phyloP scores from a whole-genome alignment of 2,797 vertebrate species.

The Pseudochromis fuscus region DNA sequence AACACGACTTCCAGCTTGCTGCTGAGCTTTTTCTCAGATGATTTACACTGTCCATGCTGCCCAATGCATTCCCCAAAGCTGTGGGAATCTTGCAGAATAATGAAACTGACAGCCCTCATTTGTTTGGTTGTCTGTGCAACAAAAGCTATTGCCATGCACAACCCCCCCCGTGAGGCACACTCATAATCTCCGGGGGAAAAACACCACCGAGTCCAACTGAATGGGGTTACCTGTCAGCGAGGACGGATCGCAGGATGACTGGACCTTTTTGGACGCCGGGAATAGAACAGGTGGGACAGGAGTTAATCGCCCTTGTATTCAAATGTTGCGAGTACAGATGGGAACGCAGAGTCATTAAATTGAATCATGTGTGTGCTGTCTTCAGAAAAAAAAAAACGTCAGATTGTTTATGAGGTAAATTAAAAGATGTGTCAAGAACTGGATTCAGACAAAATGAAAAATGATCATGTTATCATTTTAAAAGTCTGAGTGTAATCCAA shows the following conservation, averaged over 20 bases:
- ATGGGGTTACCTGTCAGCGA: conserved; percentile 73
- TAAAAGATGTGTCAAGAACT: conserved; percentile 12
- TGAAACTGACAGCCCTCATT: conserved; percentile 71
- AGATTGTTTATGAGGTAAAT: conserved; percentile 22
- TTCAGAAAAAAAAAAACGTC: conserved; percentile 34
- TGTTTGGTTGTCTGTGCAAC: conserved; percentile 64
- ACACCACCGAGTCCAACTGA: conserved; percentile 56
- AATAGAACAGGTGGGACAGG: conserved; percentile 39
- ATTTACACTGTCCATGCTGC: conserved; percentile 52
- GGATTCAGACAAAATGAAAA: not conserved
- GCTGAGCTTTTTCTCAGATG: conserved; percentile 40
- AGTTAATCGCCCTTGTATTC: conserved; percentile 60
- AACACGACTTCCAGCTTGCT: conserved; percentile 35
- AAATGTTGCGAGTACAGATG: conserved; percentile 48
- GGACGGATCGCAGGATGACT: conserved; percentile 57
- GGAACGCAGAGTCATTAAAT: conserved; percentile 20
- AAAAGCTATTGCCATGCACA: conserved; percentile 57
- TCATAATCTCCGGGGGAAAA: conserved; percentile 70
- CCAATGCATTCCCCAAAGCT: conserved; percentile 34
- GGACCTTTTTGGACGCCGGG: conserved; percentile 49
- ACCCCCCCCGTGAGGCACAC: conserved; percentile 46
- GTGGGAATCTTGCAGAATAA: conserved; percentile 56
- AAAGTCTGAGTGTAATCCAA: not conserved
- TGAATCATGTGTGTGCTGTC: conserved; percentile 29
- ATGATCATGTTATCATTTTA: not conserved